Evolutionary conservation across 1,140 invertebrate species (phyloP).

Genomic region (Drosophila ficusphila): DNA sequence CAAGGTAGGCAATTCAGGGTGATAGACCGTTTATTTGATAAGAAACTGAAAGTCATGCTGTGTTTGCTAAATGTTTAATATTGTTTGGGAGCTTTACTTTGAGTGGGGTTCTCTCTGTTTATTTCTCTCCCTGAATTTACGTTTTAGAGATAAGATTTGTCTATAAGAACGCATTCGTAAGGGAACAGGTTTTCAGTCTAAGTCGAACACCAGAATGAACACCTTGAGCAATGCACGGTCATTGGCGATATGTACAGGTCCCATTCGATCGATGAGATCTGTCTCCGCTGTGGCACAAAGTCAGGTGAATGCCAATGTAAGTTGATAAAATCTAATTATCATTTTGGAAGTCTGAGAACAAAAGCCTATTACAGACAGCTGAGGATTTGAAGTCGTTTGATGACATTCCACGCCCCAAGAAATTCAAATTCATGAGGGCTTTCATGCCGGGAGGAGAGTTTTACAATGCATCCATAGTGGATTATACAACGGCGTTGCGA

Average conservation of each 20-base stretch:
- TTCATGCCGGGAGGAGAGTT: constrained; percentile 65
- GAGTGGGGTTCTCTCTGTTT: neutral
- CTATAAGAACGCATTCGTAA: constrained; percentile 9
- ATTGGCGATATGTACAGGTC: neutral
- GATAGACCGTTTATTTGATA: constrained; percentile 1
- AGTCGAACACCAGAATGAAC: constrained; percentile 16
- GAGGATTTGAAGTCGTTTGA: constrained; percentile 16
- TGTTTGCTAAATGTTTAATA: constrained; percentile 14
- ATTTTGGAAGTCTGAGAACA: too few relatives aligned
- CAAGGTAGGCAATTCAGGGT: neutral
- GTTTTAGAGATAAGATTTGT: constrained; percentile 14
- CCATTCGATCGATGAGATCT: constrained; percentile 10
- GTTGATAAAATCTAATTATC: neutral
- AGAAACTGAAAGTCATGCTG: constrained; percentile 16
- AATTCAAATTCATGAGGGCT: constrained; percentile 43
- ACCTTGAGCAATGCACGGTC: constrained; percentile 3
- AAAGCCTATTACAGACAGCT: neutral
- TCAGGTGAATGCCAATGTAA: constrained; percentile 4
- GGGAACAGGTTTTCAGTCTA: constrained; percentile 8
- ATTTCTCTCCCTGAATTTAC: neutral
- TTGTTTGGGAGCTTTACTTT: constrained; percentile 18
- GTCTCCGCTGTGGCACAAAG: constrained; percentile 2
- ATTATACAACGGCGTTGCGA: constrained; percentile 39
- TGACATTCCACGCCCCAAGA: constrained; percentile 48
- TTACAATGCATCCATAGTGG: constrained; percentile 37